Evolutionary conservation across 2,888 invertebrate species (phyloP).

Genomic region (Patella pellucida): DNA sequence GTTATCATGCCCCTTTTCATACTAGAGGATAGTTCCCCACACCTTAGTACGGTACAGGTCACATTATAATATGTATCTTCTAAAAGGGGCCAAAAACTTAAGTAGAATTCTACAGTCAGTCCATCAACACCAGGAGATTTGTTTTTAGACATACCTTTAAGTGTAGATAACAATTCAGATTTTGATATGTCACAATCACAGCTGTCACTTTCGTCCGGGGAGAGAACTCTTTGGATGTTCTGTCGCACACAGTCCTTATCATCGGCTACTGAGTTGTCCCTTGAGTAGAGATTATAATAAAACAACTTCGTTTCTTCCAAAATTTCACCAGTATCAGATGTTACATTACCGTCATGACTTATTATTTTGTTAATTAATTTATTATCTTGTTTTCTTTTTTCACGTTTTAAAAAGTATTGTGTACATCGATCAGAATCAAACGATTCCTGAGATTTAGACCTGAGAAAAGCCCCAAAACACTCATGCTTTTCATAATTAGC

Average conservation of each 20-base stretch:
- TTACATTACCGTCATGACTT: neutral
- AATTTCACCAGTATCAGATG: constrained; percentile 11
- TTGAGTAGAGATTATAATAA: constrained; percentile 12
- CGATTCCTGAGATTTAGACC: neutral
- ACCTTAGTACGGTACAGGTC: constrained; percentile 20
- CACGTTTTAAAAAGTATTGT: constrained; percentile 22
- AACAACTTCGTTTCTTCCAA: constrained; percentile 5
- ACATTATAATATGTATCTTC: constrained; percentile 24
- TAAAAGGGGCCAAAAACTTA: constrained; percentile 29
- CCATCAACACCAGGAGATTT: constrained; percentile 42
- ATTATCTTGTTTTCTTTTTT: constrained; percentile 5
- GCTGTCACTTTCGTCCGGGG: neutral
- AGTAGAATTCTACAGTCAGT: constrained; percentile 38
- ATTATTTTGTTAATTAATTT: constrained; percentile 15
- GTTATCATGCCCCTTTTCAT: constrained; percentile 29
- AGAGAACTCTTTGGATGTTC: neutral
- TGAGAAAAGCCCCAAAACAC: neutral
- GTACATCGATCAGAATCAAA: neutral
- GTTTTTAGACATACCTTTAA: constrained; percentile 31
- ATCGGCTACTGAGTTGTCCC: constrained; percentile 22
- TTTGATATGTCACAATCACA: constrained; percentile 14
- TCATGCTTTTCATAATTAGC: neutral
- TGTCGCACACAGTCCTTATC: neutral
- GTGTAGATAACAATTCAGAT: constrained; percentile 15
- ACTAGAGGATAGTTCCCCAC: constrained; percentile 22